A percentile compares a stretch with the other conserved stretches of the same genome.
These are phyloP conservation scores for Lutraria rhynchaena DNA, from an alignment of 1,140 invertebrate species.

Conservation along the genomic window DNA sequence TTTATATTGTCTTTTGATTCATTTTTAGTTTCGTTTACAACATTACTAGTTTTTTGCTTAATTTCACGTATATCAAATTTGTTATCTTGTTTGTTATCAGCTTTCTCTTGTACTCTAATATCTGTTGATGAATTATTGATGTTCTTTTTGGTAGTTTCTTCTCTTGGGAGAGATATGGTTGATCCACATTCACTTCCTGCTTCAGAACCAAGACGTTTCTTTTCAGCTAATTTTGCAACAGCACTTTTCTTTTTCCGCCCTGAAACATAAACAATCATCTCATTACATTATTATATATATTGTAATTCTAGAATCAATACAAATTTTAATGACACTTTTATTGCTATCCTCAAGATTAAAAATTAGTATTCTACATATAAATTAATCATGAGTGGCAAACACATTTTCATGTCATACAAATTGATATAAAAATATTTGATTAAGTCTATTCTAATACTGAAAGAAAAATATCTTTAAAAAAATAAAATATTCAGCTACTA, in stretches of 20 bases:
- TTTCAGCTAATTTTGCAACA: constrained; percentile 72
- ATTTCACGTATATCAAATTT: background rate
- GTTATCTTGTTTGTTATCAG: background rate
- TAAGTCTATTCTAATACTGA: too few relatives aligned
- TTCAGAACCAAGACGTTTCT: constrained; percentile 67
- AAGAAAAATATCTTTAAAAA: too few relatives aligned
- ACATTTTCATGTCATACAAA: too few relatives aligned
- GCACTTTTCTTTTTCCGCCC: constrained; percentile 74
- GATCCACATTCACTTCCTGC: constrained; percentile 74
- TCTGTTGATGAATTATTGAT: constrained; percentile 60
- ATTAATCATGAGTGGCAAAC: too few relatives aligned
- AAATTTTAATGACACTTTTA: too few relatives aligned
- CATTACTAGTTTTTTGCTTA: background rate
- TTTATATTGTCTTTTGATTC: too few relatives aligned
- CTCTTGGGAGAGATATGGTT: constrained; percentile 58
- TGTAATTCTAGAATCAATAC: too few relatives aligned
- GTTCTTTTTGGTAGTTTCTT: background rate
- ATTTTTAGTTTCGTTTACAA: background rate
- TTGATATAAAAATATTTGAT: too few relatives aligned
- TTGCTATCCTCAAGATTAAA: too few relatives aligned
- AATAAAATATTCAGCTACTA: too few relatives aligned
- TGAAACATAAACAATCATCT: constrained; percentile 13
- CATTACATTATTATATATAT: too few relatives aligned
- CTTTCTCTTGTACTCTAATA: constrained; percentile 17
- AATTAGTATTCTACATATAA: too few relatives aligned